Conservation (phyloP, 2,113 vertebrate species). For the Corydoras sp. region DNA sequence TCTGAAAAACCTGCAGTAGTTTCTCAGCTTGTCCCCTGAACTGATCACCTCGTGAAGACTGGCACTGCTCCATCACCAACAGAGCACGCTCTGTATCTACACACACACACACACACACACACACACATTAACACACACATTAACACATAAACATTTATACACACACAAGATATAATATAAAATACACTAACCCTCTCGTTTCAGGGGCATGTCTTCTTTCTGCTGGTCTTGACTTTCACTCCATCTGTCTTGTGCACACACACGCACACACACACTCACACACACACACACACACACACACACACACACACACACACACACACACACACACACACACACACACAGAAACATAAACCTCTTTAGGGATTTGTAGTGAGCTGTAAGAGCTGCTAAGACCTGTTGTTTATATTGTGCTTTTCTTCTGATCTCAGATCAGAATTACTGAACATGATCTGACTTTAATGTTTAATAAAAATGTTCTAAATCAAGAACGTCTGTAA, state of each 20-base stretch:
- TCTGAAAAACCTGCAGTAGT: slow-evolving; percentile 67
- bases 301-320: neutral
- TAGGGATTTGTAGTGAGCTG: slow-evolving; percentile 26
- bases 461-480: no score
- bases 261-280: slow-evolving; percentile 1
- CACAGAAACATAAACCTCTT: slow-evolving; percentile 40
- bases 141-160: neutral
- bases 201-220: slow-evolving; percentile 25
- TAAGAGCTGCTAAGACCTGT: slow-evolving; percentile 7
- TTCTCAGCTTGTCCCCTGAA: slow-evolving; percentile 62
- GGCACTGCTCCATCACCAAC: slow-evolving; percentile 61
- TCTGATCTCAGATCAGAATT: neutral
- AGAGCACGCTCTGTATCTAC: slow-evolving; percentile 61
- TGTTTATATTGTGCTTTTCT: neutral
- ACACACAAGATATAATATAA: neutral
- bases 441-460: neutral
- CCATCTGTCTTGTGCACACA: slow-evolving; percentile 1
- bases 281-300: slow-evolving; percentile 2
- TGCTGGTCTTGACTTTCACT: slow-evolving; percentile 7
- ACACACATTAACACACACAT: slow-evolving; percentile 1
- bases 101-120: slow-evolving; percentile 34
- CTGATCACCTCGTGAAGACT: slow-evolving; percentile 50
- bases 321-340: slow-evolving; percentile 19
- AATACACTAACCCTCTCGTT: slow-evolving; percentile 33
- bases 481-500: no score